Percentiles rank a stretch among this genome's conserved stretches.
Evolutionary conservation across 2,113 vertebrate species (phyloP).

Genomic region (Platysteira castanea): DNA sequence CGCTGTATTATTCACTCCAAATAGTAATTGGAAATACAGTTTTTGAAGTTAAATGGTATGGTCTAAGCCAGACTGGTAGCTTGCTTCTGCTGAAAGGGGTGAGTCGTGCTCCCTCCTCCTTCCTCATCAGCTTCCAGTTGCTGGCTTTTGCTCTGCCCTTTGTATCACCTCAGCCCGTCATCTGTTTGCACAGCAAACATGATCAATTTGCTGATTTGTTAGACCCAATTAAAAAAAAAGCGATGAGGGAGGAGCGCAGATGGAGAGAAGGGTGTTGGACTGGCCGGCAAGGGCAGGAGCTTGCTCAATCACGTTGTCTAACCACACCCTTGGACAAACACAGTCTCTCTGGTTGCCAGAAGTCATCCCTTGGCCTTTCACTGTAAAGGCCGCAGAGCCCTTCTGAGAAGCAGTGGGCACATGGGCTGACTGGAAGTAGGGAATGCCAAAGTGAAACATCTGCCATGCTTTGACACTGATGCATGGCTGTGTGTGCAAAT

Average conservation of each 20-base stretch:
- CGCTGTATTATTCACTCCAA: not conserved
- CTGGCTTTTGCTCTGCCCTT: not conserved
- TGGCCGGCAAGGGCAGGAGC: not conserved
- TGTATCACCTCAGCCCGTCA: not conserved
- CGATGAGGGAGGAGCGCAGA: not conserved
- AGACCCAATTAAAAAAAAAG: not conserved
- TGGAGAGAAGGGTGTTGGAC: not conserved
- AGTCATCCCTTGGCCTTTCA: not conserved
- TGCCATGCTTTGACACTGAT: not conserved
- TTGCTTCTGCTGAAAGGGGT: not conserved
- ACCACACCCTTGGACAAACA: not conserved
- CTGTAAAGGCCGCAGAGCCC: not conserved
- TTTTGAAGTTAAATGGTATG: not conserved
- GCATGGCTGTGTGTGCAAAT: accelerated
- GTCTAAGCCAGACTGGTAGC: not conserved
- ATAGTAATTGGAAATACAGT: not conserved
- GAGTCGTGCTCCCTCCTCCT: not conserved
- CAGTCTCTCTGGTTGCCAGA: accelerated
- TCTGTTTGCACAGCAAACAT: not conserved
- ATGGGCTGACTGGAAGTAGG: not conserved
- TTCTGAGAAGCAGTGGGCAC: not conserved
- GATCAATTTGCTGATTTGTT: not conserved
- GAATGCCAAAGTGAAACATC: not conserved
- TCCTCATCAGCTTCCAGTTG: not conserved
- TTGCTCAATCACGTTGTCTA: not conserved